These are phyloP conservation scores for Erinaceus europaeus DNA, from an alignment of 2,113 vertebrate genomes.

Conservation along the genomic window DNA sequence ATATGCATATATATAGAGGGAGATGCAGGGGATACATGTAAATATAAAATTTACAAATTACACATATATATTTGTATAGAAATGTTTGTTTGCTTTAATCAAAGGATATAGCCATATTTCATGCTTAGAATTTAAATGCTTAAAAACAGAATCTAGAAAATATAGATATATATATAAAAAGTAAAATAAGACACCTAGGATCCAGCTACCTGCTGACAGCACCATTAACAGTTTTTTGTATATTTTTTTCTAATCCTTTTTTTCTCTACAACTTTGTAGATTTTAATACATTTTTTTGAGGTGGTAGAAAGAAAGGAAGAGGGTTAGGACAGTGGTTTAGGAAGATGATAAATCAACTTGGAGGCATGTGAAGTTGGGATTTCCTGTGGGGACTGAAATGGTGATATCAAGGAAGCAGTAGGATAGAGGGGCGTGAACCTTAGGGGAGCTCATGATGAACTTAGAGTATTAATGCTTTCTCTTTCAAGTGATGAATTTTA, in stretches of 20 bases:
- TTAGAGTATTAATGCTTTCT: neutral
- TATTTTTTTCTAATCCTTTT: neutral
- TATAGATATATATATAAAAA: neutral
- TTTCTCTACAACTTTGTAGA: neutral
- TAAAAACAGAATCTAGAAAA: constrained; percentile 4
- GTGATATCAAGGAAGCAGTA: neutral
- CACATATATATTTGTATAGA: neutral
- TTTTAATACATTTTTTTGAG: neutral
- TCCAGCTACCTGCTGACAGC: neutral
- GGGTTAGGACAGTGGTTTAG: neutral
- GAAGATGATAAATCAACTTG: neutral
- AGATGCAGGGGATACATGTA: neutral
- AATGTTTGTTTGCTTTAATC: neutral
- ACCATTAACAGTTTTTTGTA: neutral
- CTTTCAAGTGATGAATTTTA: constrained; percentile 31
- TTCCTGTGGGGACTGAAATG: neutral
- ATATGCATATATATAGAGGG: neutral
- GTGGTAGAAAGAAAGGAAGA: neutral
- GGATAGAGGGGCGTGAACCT: neutral
- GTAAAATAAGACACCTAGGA: neutral
- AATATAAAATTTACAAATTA: neutral
- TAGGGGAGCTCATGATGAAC: neutral
- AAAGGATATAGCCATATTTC: neutral
- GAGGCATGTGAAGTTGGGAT: neutral
- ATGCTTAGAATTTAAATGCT: neutral